These are phyloP conservation scores for Tinamus major DNA, from an alignment of 2,797 vertebrate species.

Conservation along the genomic window DNA sequence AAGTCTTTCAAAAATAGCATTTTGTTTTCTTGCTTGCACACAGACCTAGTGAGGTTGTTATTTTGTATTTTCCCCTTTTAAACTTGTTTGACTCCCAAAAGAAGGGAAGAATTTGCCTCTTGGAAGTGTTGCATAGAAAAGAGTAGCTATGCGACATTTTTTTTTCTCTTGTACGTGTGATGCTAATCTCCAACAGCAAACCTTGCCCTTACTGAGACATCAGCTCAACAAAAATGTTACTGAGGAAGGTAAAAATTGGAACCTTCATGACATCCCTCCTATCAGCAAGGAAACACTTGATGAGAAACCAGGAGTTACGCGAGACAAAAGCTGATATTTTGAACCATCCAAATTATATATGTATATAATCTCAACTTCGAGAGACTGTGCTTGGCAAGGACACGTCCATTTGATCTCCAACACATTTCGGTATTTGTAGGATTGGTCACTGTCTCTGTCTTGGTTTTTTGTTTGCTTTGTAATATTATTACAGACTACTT, in stretches of 20 bases:
- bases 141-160: not conserved
- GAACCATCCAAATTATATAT: not conserved
- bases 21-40: not conserved
- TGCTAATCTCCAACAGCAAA: not conserved
- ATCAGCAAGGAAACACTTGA: not conserved
- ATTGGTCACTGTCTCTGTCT: not conserved
- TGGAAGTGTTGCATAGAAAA: not conserved
- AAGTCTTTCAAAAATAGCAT: not conserved
- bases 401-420: not conserved
- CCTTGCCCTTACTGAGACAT: not conserved
- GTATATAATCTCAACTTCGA: not conserved
- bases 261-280: not conserved
- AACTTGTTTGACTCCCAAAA: not conserved
- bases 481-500: not conserved
- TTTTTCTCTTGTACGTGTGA: not conserved
- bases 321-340: not conserved
- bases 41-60: not conserved
- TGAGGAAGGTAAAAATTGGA: not conserved
- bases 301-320: not conserved
- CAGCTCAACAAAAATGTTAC: not conserved
- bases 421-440: conserved; percentile 19
- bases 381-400: not conserved
- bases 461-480: conserved; percentile 22
- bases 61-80: conserved; percentile 8
- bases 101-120: not conserved